Evolutionary conservation across 1,140 invertebrate species (phyloP).

Genomic region (Calephelis nemesis): DNA sequence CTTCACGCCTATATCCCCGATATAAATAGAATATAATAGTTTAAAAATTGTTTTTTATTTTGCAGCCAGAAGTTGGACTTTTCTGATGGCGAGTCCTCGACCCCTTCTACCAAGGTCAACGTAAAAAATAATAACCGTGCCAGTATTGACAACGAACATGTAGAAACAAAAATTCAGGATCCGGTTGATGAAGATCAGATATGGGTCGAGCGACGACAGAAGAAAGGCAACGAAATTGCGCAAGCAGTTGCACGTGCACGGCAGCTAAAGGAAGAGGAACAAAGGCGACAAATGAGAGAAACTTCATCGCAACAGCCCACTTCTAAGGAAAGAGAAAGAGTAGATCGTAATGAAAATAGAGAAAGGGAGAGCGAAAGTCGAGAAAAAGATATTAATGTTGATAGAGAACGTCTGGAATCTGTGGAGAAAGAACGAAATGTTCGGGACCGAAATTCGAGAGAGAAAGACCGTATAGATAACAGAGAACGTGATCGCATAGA

Average conservation of each 20-base stretch:
- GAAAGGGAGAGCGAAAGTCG: constrained; percentile 58
- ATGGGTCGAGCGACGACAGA: constrained; percentile 84
- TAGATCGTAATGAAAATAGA: constrained; percentile 60
- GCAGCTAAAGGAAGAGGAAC: constrained; percentile 89
- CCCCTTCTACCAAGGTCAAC: constrained; percentile 51
- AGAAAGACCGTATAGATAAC: constrained; percentile 61
- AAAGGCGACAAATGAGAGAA: constrained; percentile 81
- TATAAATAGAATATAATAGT: constrained; percentile 7
- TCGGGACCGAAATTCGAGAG: constrained; percentile 57
- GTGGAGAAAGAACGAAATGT: constrained; percentile 51
- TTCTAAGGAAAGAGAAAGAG: constrained; percentile 48
- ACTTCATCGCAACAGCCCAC: constrained; percentile 30
- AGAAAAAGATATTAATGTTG: constrained; percentile 56
- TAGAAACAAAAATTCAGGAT: constrained; percentile 63
- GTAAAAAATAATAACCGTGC: constrained; percentile 62
- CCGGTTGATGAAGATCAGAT: constrained; percentile 86
- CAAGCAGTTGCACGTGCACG: constrained; percentile 87
- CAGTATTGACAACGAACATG: constrained; percentile 58
- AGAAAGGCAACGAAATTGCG: constrained; percentile 84
- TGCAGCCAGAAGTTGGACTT: constrained; percentile 93
- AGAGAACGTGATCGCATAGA: constrained; percentile 64
- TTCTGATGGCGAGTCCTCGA: constrained; percentile 91
- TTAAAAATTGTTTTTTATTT: constrained; percentile 37
- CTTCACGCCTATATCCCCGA: too few species aligned
- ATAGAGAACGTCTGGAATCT: constrained; percentile 48